Conservation (phyloP, 2,888 invertebrate species). For the Nephrotoma guestfalica region DNA sequence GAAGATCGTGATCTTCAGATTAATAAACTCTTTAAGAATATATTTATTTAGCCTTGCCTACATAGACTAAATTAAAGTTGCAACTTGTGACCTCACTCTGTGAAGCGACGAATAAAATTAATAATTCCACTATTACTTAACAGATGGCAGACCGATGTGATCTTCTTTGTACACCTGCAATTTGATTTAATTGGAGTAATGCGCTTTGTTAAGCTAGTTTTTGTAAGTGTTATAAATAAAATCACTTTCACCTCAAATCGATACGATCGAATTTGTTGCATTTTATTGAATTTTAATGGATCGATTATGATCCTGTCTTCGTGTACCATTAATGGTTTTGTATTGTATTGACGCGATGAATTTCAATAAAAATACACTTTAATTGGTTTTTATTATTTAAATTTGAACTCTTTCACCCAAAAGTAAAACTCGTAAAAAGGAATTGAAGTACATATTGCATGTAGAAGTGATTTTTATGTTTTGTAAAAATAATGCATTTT, state of each 20-base stretch:
- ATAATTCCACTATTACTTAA: not conserved
- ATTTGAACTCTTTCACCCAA: not conserved
- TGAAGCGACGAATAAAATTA: too few species aligned
- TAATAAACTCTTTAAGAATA: not conserved
- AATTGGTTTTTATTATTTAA: not conserved
- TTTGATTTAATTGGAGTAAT: not conserved
- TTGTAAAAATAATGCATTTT: not conserved
- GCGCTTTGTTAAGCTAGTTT: not conserved
- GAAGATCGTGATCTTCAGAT: not conserved
- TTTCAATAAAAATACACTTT: not conserved
- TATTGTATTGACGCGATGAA: not conserved
- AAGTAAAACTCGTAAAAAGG: not conserved
- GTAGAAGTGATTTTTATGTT: not conserved
- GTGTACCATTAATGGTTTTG: not conserved
- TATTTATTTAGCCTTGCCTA: not conserved
- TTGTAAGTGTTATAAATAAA: not conserved
- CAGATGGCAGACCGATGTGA: not conserved
- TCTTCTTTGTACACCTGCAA: not conserved
- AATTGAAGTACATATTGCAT: not conserved
- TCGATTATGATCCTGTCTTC: not conserved
- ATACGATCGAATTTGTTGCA: not conserved
- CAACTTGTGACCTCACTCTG: not conserved
- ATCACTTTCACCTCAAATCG: not conserved
- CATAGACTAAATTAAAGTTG: not conserved
- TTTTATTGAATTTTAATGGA: not conserved